Percentiles rank a stretch among this genome's conserved stretches.
These are phyloP conservation scores for Galleria mellonella DNA, from an alignment of 1,140 invertebrate species.

Conservation along the genomic window DNA sequence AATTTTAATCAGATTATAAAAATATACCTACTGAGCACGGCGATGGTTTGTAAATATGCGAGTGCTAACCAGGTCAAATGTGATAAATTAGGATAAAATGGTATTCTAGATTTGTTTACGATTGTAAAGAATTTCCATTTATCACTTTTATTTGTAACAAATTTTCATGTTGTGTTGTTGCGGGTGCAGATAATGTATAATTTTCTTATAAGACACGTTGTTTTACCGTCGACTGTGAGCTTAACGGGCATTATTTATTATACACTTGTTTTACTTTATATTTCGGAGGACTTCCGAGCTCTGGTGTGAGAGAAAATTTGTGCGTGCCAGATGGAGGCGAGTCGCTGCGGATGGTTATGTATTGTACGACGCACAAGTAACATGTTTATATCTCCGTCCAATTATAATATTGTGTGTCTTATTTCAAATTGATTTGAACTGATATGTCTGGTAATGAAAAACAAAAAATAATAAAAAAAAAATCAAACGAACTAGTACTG, in stretches of 20 bases:
- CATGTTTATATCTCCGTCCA: constrained; percentile 54
- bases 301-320: not conserved
- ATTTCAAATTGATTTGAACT: constrained; percentile 13
- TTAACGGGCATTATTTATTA: constrained; percentile 57
- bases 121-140: constrained; percentile 15
- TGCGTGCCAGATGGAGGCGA: not conserved
- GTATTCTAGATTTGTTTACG: constrained; percentile 31
- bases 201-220: constrained; percentile 4
- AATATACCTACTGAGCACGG: constrained; percentile 56
- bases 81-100: constrained; percentile 67
- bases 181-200: not conserved
- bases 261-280: constrained; percentile 30
- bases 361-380: constrained; percentile 47
- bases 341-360: constrained; percentile 1
- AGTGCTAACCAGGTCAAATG: constrained; percentile 65
- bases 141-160: not conserved
- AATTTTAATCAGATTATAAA: constrained; percentile 55
- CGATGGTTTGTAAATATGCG: constrained; percentile 52
- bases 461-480: too few relatives aligned
- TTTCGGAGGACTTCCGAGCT: constrained; percentile 13
- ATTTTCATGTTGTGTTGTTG: not conserved
- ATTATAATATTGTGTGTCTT: constrained; percentile 24
- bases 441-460: constrained; percentile 6
- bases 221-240: constrained; percentile 39
- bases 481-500: too few relatives aligned